Evolutionary conservation across 92 coral and sea anemone species (phyloP).

Genomic region (Pocillopora grandis): DNA sequence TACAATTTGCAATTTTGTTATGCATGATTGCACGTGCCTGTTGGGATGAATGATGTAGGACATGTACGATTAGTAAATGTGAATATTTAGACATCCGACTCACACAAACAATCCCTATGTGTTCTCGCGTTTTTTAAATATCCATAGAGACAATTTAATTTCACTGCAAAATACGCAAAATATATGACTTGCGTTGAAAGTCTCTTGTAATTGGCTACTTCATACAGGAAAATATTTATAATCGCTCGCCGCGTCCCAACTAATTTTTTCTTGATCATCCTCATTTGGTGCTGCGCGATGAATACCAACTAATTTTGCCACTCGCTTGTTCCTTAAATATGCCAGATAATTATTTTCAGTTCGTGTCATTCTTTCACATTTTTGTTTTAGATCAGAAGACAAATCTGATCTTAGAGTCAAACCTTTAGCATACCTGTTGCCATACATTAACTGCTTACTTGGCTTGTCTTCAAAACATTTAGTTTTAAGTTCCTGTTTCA

Average conservation of each 20-base stretch:
- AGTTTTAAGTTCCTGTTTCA: constrained; percentile 20
- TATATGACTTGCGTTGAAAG: too few species aligned
- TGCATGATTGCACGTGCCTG: too few species aligned
- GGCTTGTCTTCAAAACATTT: background rate
- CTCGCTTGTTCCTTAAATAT: background rate
- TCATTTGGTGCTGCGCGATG: background rate
- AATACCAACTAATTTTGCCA: background rate
- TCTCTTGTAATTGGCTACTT: background rate
- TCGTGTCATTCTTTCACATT: constrained; percentile 6
- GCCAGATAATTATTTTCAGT: background rate
- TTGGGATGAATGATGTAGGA: too few species aligned
- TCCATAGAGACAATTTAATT: too few species aligned
- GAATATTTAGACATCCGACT: too few species aligned
- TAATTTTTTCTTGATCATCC: background rate
- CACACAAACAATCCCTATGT: too few species aligned
- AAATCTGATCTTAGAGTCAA: background rate
- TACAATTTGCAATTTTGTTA: too few species aligned
- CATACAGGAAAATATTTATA: background rate
- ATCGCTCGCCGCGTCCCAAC: background rate
- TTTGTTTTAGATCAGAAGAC: background rate
- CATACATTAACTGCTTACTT: background rate
- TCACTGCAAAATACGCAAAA: too few species aligned
- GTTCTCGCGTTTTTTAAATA: too few species aligned
- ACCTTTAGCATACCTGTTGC: background rate
- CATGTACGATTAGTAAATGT: too few species aligned